Evolutionary conservation across 2,113 vertebrate genomes (phyloP).

Genomic region (Tylochromis polylepis): DNA sequence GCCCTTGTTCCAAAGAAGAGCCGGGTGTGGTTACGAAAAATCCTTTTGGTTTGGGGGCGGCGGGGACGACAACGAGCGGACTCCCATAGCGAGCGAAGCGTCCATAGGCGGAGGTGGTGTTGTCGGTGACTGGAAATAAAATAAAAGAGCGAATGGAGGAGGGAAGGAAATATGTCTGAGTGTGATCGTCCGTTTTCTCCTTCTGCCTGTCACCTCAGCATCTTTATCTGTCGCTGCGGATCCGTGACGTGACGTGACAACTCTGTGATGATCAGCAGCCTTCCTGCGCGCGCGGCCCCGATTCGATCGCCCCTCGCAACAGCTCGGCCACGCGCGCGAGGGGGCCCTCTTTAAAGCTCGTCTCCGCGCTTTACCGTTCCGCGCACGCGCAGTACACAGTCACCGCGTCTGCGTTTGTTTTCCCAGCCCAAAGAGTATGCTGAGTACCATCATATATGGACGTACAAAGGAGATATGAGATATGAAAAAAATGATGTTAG

Average conservation of each 20-base stretch:
- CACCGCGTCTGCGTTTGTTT: not conserved
- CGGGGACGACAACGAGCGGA: conserved; percentile 16
- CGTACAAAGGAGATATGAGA: not conserved
- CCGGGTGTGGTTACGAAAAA: conserved; percentile 71
- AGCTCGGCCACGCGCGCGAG: conserved; percentile 46
- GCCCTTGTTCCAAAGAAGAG: conserved; percentile 51
- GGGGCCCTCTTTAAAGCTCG: conserved; percentile 36
- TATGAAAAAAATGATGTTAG: not conserved
- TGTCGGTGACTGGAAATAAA: not conserved
- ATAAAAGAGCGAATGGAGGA: not conserved
- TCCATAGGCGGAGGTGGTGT: not conserved
- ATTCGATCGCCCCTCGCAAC: conserved; percentile 74
- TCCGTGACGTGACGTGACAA: conserved; percentile 75
- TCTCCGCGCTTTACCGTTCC: not conserved
- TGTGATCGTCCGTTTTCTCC: conserved; percentile 48
- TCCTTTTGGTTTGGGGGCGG: conserved; percentile 44
- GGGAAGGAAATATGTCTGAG: not conserved
- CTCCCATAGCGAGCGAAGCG: conserved; percentile 29
- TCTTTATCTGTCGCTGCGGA: conserved; percentile 72
- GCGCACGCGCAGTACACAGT: not conserved
- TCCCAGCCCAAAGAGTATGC: not conserved
- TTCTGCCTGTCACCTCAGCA: conserved; percentile 73
- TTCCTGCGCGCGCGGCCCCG: conserved; percentile 68
- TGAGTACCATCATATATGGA: not conserved
- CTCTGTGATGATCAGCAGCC: conserved; percentile 44